A percentile compares a stretch with the other conserved stretches of the same genome.
phyloP scores from a whole-genome alignment of 2,797 vertebrate species.

The Ispidina lecontei region DNA sequence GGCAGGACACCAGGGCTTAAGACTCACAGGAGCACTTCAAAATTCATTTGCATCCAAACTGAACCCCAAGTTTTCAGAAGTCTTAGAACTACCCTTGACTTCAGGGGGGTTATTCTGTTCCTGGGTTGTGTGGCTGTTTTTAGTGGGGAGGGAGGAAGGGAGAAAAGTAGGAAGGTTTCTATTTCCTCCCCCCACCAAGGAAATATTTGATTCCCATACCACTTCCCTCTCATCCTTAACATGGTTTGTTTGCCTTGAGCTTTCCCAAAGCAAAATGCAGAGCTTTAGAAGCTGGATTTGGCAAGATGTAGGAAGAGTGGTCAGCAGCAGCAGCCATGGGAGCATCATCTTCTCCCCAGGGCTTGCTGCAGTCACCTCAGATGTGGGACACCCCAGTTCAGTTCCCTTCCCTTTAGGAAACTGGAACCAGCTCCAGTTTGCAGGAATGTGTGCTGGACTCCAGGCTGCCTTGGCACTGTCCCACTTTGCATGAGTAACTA shows the following conservation, averaged over 20 bases:
- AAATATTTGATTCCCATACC: not conserved
- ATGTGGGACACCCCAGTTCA: not conserved
- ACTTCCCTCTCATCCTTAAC: not conserved
- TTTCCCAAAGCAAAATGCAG: not conserved
- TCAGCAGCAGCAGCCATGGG: not conserved
- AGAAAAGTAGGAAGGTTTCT: not conserved
- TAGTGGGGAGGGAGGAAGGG: not conserved
- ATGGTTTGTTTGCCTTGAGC: not conserved
- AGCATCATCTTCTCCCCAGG: not conserved
- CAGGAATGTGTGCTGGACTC: not conserved
- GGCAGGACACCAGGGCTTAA: not conserved
- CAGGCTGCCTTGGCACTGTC: not conserved
- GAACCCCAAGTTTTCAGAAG: not conserved
- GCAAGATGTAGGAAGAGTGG: not conserved
- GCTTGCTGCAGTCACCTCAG: not conserved
- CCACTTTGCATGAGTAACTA: not conserved
- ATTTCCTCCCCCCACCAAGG: accelerated
- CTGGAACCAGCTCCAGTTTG: not conserved
- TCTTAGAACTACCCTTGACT: not conserved
- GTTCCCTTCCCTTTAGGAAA: not conserved
- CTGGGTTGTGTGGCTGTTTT: not conserved
- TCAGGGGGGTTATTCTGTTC: not conserved
- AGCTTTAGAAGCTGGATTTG: not conserved
- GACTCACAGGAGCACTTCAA: not conserved
- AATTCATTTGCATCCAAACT: not conserved